Conservation (phyloP, 2,797 vertebrate genomes). For the Orestias chungarensis region DNA sequence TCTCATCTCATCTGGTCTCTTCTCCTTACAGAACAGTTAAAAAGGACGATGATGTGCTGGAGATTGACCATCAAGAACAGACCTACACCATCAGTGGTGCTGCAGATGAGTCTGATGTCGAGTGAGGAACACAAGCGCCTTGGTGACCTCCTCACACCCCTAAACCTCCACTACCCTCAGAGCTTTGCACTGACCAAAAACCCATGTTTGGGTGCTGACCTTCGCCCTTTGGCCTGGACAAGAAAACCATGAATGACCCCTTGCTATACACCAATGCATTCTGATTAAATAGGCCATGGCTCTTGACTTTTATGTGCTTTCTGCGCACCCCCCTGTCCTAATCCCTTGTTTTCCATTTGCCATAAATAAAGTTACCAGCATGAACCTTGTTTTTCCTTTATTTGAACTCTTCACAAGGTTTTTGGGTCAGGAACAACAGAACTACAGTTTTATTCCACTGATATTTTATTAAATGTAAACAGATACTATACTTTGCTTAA, state of each 20-base stretch:
- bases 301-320: constrained; percentile 50
- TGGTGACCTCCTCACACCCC: constrained; percentile 53
- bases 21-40: constrained; percentile 75
- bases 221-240: constrained; percentile 69
- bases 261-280: constrained; percentile 42
- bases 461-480: constrained; percentile 16
- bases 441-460: constrained; percentile 12
- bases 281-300: constrained; percentile 34
- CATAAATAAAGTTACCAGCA: constrained; percentile 81
- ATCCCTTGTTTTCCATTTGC: constrained; percentile 36
- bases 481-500: neutral
- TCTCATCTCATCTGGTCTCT: neutral
- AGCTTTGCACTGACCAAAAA: constrained; percentile 67
- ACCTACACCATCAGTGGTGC: constrained; percentile 79
- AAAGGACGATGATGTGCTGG: constrained; percentile 75
- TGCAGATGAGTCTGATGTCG: constrained; percentile 72
- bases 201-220: constrained; percentile 73
- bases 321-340: constrained; percentile 26
- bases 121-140: constrained; percentile 57
- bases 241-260: constrained; percentile 60
- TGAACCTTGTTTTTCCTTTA: constrained; percentile 47
- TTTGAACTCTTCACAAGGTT: constrained; percentile 35
- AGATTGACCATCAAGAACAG: constrained; percentile 76
- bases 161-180: constrained; percentile 54
- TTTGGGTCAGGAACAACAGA: constrained; percentile 6